Evolutionary conservation across 1,140 invertebrate genomes (phyloP), one percentile per base, ranked within the genome.

Genomic region (Mercenaria mercenaria): DNA sequence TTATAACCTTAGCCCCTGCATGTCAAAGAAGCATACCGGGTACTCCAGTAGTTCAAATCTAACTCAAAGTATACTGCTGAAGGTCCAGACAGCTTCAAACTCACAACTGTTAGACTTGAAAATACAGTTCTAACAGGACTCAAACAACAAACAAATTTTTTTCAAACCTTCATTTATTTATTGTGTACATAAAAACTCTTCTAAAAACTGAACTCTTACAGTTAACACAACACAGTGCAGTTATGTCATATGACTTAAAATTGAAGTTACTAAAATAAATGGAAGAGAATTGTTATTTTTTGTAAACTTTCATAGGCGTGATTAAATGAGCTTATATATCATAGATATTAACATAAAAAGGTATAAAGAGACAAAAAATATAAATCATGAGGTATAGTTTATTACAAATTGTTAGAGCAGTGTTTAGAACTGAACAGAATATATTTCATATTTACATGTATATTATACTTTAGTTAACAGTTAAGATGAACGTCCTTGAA

Each of bases 111-210:
- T n/a, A n/a, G n/a, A n/a, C n/a, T n/a, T n/a, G n/a, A n/a, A n/a
- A n/a, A n/a, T n/a, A n/a, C n/a, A n/a, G n/a, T n/a, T n/a, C n/a
- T n/a, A n/a, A n/a, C n/a, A n/a, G n/a, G n/a, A n/a, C n/a, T n/a
- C n/a, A n/a, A n/a, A n/a, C 6, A n/a, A 59, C 52, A 59, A 59
- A 59, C 52, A 59, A 3, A 11, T 3, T 29, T 26, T 4, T 37
- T 72, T 79, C 47, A 56, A 79, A 52, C 41, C 26, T 77, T n/a
- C n/a, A 32, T 79, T 79, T 59, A 76, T 76, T 74, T 64, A 72
- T 72, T 56, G 76, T 79, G 50, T 79, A 79, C 76, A 79, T 56
- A 79, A 79, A 79, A 56, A 59, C 76, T 79, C 47, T 32, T 56
- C 76, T 79, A 79, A 26, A 74, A 56, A 50, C 26, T 79, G 41